Evolutionary conservation across 2,797 vertebrate species (phyloP).

Genomic region (Anguilla marmorata): DNA sequence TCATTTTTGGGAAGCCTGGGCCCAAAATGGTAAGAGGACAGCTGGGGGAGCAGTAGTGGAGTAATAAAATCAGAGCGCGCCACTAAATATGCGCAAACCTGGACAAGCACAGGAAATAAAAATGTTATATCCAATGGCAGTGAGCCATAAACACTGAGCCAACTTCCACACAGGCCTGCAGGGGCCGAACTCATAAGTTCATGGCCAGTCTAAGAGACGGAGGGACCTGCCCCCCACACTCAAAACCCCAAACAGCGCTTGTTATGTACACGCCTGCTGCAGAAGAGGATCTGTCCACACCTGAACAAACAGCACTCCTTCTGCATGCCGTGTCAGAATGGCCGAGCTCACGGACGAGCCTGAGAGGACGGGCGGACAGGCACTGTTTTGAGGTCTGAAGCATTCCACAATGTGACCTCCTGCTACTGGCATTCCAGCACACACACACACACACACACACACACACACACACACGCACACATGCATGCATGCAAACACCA

Average conservation of each 20-base stretch:
- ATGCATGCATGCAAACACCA: neutral
- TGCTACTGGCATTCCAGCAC: neutral
- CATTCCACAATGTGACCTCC: neutral
- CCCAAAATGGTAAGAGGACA: neutral
- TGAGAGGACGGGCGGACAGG: neutral
- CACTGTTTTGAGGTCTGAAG: neutral
- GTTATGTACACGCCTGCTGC: neutral
- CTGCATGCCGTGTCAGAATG: neutral
- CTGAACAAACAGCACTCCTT: conserved; percentile 9
- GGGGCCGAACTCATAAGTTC: neutral
- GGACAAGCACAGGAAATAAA: neutral
- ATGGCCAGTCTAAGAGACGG: neutral
- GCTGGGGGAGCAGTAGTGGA: neutral
- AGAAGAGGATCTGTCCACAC: neutral
- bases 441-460: neutral
- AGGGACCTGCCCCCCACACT: too few species aligned
- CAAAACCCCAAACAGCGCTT: neutral
- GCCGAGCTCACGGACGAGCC: neutral
- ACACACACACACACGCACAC: neutral
- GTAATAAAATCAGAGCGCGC: neutral
- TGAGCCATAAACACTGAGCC: neutral
- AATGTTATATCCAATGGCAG: conserved; percentile 12
- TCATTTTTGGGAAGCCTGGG: neutral
- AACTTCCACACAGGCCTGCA: neutral
- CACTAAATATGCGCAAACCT: conserved; percentile 10